Evolutionary conservation across 2,888 invertebrate species (phyloP), one percentile per base, ranked within the genome.

Genomic region (Gandaritis pyraliata): DNA sequence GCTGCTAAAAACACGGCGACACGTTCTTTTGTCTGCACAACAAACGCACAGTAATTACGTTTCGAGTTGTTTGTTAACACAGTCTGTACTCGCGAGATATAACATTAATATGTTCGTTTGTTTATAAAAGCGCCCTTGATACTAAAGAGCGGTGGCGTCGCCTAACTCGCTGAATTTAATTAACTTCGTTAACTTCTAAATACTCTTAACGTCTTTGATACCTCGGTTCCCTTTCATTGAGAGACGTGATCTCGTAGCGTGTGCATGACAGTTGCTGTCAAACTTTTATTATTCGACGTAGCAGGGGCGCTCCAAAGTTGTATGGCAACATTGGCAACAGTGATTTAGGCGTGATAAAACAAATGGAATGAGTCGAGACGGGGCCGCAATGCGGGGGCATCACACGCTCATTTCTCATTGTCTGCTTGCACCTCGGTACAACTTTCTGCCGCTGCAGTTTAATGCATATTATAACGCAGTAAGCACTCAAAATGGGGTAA

Each of bases 171-270:
- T 77, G 83, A 90, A 90, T 92, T 91, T 91, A 92, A 92, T 92
- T 92, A 92, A 91, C 88, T 90, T 90, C 87, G 87, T 88, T 89
- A 91, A 90, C 88, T 92, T 89, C 89, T 87, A 90, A 91, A 92
- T 87, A 90, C 90, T 90, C 91, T 90, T 90, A 88, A 88, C 89
- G 87, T 90, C 89, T 91, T 88, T 88, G 90, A 89, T 90, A 90
- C 86, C 83, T 86, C 85, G 73, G 81, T 81, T 78, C 85, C 85
- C 83, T 85, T 83, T 80, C 87, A 88, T 87, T 88, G 87, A 86
- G 86, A 88, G 86, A 86, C 85, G 82, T 79, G 82, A 78, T 77
- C 78, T 73, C 72, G 69, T 77, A 73, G 82, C 78, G 83, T 88
- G 88, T 83, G 78, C 76, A 78, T 82, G 90, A 90, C 88, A 88